Base-by-base conservation (phyloP, 2,113 vertebrate species). In the Ornithorhynchus anatinus region DNA sequence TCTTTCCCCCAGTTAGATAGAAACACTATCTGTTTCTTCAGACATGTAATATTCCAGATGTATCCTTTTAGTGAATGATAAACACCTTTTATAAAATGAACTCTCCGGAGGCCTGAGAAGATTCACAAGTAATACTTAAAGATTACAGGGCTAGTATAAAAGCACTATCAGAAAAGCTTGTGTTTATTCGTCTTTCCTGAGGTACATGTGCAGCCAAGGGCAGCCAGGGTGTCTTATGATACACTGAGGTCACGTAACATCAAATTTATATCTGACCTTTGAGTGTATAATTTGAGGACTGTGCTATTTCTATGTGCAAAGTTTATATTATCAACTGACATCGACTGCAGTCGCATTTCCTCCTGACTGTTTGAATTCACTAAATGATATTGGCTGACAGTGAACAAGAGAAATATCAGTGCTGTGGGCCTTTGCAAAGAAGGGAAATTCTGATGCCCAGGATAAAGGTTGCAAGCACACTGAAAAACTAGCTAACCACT, bases 141-240 rank as follows among this genome's bases (percentile, higher is more conserved):
- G 47, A 48, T 79, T 69, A 78, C 57, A n/a, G n/a, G 22, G 63
- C 71, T 36, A 29, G 20, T 25, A 35, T 67, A 31, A 5, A 2
- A 38, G 32, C 7, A 29, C 10, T 3, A 36, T 56, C 38, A 51
- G 36, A 51, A 44, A 61, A 42, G 36, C 60, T 73, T 59, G 20
- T 65, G 72, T 84, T 82, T 80, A 84, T 84, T 86, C 77, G 69
- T 78, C 69, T 69, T 64, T 35, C 48, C 63, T 16, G 67, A 70
- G 59, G 67, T 54, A 14, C 0, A 8, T 6, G 61, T 2, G 1
- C 6, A 53, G 69, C 77, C 71, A 37, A 59, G 70, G 62, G 69
- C 54, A 44, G 70, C 67, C 27, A 9, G 56, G 69, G 60, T 59
- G 45, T 17, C 48, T 35, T 47, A 10, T 9, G 59, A 35, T 59